Evolutionary conservation across 2,888 invertebrate species (phyloP).

Genomic region (Cantharis nigra): DNA sequence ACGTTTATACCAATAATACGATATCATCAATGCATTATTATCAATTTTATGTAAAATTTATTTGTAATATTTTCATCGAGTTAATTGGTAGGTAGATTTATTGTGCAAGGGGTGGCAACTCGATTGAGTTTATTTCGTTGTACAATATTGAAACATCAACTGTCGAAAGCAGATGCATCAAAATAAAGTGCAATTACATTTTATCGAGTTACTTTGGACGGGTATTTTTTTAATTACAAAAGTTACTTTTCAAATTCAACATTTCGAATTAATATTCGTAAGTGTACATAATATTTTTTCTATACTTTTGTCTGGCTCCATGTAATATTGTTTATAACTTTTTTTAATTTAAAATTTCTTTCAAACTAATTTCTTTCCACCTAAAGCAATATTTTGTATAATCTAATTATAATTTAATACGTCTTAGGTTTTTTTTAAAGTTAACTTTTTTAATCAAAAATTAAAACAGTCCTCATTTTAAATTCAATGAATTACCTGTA

Average conservation of each 20-base stretch:
- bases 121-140: neutral
- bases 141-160: neutral
- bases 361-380: neutral
- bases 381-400: neutral
- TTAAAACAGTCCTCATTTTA: neutral
- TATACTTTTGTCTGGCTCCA: neutral
- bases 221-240: neutral
- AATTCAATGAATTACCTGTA: constrained; percentile 61
- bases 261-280: neutral
- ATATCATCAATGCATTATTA: neutral
- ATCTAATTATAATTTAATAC: neutral
- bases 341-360: neutral
- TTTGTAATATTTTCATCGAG: neutral
- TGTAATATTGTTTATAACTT: neutral
- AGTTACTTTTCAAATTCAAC: neutral
- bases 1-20: neutral
- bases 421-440: neutral
- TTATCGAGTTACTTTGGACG: neutral
- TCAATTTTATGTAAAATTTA: neutral
- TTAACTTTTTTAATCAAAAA: neutral
- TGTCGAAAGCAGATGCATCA: neutral
- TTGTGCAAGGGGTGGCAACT: neutral
- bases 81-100: neutral
- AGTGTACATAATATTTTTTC: neutral
- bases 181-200: neutral